Percentiles rank a stretch among this genome's conserved stretches.
These are phyloP conservation scores for Athetis lepigone DNA, from an alignment of 2,888 invertebrate species.

Conservation along the genomic window DNA sequence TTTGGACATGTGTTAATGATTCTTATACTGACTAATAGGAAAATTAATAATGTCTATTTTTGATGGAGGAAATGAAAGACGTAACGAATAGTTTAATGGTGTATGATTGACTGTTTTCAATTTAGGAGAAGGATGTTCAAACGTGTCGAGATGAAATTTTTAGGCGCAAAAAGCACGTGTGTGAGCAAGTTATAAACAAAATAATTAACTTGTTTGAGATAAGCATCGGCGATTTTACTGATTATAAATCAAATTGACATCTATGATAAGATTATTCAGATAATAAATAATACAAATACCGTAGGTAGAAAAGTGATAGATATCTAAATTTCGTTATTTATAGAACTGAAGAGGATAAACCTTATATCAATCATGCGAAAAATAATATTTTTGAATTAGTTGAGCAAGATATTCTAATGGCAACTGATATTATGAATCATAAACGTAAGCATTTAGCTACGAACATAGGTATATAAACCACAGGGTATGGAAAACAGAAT, in stretches of 20 bases:
- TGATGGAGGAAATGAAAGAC: conserved; percentile 38
- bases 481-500: conserved; percentile 30
- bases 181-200: conserved; percentile 6
- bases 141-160: conserved; percentile 16
- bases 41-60: conserved; percentile 41
- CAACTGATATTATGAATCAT: neutral
- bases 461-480: conserved; percentile 5
- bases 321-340: neutral
- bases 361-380: neutral
- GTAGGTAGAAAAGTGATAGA: conserved; percentile 1
- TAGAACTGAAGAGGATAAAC: neutral
- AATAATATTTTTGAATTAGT: conserved; percentile 3
- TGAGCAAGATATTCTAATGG: neutral
- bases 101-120: conserved; percentile 43
- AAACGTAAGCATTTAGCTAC: conserved; percentile 3
- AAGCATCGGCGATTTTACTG: conserved; percentile 8
- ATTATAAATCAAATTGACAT: conserved; percentile 11
- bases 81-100: conserved; percentile 37
- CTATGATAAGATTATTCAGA: conserved; percentile 4
- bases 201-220: conserved; percentile 12
- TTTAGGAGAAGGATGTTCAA: conserved; percentile 27
- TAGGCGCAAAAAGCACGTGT: conserved; percentile 22
- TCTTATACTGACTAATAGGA: conserved; percentile 50
- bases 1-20: conserved; percentile 61
- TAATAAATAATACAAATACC: conserved; percentile 5